phyloP scores from a whole-genome alignment of 2,888 invertebrate genomes.

The Sclerodermus sp. region DNA sequence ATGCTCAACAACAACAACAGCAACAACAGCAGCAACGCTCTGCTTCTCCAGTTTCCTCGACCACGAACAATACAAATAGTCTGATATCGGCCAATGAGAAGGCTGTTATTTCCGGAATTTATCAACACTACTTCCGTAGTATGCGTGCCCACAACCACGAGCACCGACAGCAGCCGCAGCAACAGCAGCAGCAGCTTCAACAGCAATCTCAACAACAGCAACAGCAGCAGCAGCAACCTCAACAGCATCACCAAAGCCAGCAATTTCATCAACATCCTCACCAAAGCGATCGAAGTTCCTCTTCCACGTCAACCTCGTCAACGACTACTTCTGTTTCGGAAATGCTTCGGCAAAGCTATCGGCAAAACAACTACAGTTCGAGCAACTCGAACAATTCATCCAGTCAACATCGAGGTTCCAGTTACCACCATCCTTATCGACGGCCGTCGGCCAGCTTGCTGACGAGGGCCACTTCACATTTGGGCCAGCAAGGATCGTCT shows the following conservation, averaged over 20 bases:
- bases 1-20: conserved; percentile 16
- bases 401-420: conserved; percentile 22
- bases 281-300: conserved; percentile 28
- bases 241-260: conserved; percentile 33
- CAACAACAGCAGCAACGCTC: conserved; percentile 13
- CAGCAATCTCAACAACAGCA: conserved; percentile 23
- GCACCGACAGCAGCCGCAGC: conserved; percentile 37
- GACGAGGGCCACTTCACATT: conserved; percentile 18
- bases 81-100: conserved; percentile 46
- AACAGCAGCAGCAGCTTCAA: conserved; percentile 24
- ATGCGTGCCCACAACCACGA: conserved; percentile 46
- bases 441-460: conserved; percentile 30
- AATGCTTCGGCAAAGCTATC: conserved; percentile 27
- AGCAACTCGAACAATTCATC: conserved; percentile 20
- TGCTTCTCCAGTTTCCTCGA: conserved; percentile 19
- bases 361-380: conserved; percentile 21
- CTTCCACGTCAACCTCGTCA: conserved; percentile 31
- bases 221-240: conserved; percentile 24
- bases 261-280: conserved; percentile 17
- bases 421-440: conserved; percentile 35
- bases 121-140: conserved; percentile 50
- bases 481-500: conserved; percentile 13
- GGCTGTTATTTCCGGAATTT: conserved; percentile 50
- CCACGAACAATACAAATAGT: conserved; percentile 27
- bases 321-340: conserved; percentile 29